Evolutionary conservation across 2,888 invertebrate genomes (phyloP), one percentile per base, ranked within the genome.

Genomic region (Drosophila falleni): DNA sequence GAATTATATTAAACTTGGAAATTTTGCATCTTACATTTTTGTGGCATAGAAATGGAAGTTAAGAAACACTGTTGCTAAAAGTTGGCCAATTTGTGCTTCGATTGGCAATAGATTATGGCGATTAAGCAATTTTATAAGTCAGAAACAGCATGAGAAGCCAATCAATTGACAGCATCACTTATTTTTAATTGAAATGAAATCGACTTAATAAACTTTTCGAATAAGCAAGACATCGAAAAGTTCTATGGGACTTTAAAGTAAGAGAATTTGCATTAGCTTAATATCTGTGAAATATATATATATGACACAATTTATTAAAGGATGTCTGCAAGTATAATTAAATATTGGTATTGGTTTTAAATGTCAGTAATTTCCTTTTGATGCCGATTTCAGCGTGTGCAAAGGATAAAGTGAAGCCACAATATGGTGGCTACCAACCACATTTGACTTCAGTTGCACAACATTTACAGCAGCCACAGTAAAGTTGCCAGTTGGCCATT

Each of bases 391-490:
- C 33, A 13, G 16, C 51, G 37, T 61, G 37, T 10, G 29, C 16
- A 53, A 49, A 41, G 63, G 44, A 49, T 64, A 65, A 63, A 79
- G 59, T 42, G 33, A 44, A 70, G 55, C 74, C 65, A 26, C 60
- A 75, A 44, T 13, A 19, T 44, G 49, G 13, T 23, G 64, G 64
- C 19, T 42, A 29, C 9, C 67, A 59, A 58, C 69, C 78, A 41
- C 78, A 73, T 49, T 63, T 68, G 55, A 51, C 44, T 60, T 23
- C 55, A 56, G 35, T 67, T 29, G 49, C 46, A 61, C 82, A 78
- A 47, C 76, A 72, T 71, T 75, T 55, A 80, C 83, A 71, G 50
- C 64, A 69, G 74, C 79, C 67, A 19, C 60, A 56, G 64, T 42
- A 42, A 70, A 79, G 62, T 50, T 37, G 39, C 23, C 37, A 44